Conservation (phyloP, 1,140 invertebrate species). For the Caerostris extrusa region DNA sequence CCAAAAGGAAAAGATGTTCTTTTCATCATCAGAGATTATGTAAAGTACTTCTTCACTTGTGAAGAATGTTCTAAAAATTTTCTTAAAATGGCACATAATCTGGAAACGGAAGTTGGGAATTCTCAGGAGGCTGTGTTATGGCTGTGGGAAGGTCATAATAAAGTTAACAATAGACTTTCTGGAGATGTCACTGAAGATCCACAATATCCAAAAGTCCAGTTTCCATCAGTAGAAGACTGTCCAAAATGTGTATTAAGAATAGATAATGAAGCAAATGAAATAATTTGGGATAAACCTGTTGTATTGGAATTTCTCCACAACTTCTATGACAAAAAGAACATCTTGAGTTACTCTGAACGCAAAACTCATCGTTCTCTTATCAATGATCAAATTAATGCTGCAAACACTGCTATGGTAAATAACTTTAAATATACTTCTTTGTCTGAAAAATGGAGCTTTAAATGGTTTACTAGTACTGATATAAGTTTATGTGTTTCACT, state of each 20-base stretch:
- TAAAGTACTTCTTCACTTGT: slow-evolving; percentile 97
- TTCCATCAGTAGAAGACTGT: slow-evolving; percentile 89
- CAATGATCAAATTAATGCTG: not conserved
- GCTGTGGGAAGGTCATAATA: slow-evolving; percentile 97
- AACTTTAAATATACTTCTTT: slow-evolving; percentile 52
- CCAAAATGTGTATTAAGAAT: slow-evolving; percentile 84
- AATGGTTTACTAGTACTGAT: slow-evolving; percentile 83
- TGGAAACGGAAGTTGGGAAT: slow-evolving; percentile 86
- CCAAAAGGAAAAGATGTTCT: slow-evolving; percentile 85
- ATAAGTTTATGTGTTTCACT: slow-evolving; percentile 89
- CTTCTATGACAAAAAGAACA: slow-evolving; percentile 86
- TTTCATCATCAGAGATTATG: slow-evolving; percentile 91
- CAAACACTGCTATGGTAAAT: slow-evolving; percentile 54
- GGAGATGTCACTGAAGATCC: slow-evolving; percentile 96
- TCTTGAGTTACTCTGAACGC: slow-evolving; percentile 79
- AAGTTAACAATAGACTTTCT: slow-evolving; percentile 92
- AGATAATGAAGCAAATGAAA: slow-evolving; percentile 83
- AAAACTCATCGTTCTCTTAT: not conserved
- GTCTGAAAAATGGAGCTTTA: slow-evolving; percentile 67
- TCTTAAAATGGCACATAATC: slow-evolving; percentile 87
- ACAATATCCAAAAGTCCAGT: slow-evolving; percentile 93
- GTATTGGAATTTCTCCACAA: slow-evolving; percentile 89
- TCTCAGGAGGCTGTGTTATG: slow-evolving; percentile 91
- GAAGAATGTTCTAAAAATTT: slow-evolving; percentile 94
- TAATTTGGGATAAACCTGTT: slow-evolving; percentile 87